These are phyloP conservation scores for Oncorhynchus mykiss DNA, from an alignment of 2,113 vertebrate genomes.

Conservation along the genomic window DNA sequence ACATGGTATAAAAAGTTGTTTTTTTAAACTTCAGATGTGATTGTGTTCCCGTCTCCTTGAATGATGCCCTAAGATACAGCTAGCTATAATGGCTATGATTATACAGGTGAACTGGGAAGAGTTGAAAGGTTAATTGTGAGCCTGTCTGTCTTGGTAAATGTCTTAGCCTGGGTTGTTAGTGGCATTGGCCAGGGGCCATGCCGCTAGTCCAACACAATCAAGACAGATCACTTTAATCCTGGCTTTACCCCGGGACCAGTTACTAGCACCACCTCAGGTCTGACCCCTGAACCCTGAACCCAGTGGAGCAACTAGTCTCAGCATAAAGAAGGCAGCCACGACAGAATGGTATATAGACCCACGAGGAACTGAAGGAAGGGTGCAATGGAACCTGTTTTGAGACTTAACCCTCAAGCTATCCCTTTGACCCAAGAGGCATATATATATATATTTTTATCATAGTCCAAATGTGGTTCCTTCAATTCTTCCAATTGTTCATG, in stretches of 20 bases:
- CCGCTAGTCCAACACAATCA: not conserved
- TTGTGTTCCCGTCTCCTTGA: not conserved
- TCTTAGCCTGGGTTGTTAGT: not conserved
- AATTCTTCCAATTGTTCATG: too few relatives aligned
- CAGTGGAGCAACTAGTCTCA: too few relatives aligned
- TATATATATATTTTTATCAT: too few relatives aligned
- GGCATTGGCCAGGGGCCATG: not conserved
- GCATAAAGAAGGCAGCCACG: too few relatives aligned
- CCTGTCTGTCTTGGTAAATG: not conserved
- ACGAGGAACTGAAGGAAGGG: too few relatives aligned
- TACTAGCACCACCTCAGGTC: not conserved
- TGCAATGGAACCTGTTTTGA: too few relatives aligned
- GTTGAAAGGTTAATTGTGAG: not conserved
- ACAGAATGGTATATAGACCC: too few relatives aligned
- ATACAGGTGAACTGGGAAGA: not conserved
- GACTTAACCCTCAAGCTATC: too few relatives aligned
- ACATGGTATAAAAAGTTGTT: not conserved
- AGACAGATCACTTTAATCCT: not conserved
- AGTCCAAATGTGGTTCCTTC: too few relatives aligned
- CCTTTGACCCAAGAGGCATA: too few relatives aligned
- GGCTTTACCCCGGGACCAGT: not conserved
- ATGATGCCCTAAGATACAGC: not conserved
- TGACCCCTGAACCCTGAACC: not conserved
- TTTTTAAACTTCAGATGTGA: not conserved
- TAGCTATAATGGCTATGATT: not conserved